Base-by-base conservation (phyloP, 2,888 invertebrate species). In the Papilio demoleus region DNA sequence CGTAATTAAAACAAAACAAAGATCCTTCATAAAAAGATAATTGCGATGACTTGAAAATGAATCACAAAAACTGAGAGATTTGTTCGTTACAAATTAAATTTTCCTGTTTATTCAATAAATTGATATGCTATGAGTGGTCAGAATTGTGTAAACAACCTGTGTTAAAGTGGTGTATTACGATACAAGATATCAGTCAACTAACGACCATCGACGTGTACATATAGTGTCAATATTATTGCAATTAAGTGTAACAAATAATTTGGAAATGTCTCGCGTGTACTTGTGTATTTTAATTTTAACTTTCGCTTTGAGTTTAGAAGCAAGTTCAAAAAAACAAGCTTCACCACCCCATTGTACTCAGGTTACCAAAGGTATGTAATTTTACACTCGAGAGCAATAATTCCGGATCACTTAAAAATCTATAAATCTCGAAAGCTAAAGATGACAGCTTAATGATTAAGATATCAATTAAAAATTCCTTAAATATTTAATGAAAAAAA, bases 311-410 rank as follows among this genome's bases (percentile, higher is more conserved):
- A 63, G 73, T 53, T 67, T 72, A 14, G 67, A 73, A 59, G 79
- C 72, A 40, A 78, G 76, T 62, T 70, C 72, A 24, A 78, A 75
- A 53, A 78, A 73, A 47, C 47, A 22, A 50, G 71, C 61, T 53
- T 74, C 76, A 12, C 88, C 88, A 9, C 88, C 88, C 4, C 88
- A 88, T 72, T 88, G 88, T 66, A 88, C 88, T 14, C 82, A 81
- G 71, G 73, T 88, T 2, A 79, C 84, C 0, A 88, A 88, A 83
- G 85, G 88, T 86, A 77, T 76, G 74, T 34, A 19, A 45, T 19
- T 27, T n/a, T n/a, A n/a, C 17, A 27, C 24, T 24, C 38, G 22
- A 60, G 60, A 12, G 0, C n/a, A n/a, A n/a, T n/a, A n/a, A n/a
- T n/a, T n/a, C n/a, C n/a, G n/a, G n/a, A n/a, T n/a, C n/a, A n/a